Evolutionary conservation across 2,797 vertebrate genomes (phyloP).

Genomic region (Sebastes oblongus): DNA sequence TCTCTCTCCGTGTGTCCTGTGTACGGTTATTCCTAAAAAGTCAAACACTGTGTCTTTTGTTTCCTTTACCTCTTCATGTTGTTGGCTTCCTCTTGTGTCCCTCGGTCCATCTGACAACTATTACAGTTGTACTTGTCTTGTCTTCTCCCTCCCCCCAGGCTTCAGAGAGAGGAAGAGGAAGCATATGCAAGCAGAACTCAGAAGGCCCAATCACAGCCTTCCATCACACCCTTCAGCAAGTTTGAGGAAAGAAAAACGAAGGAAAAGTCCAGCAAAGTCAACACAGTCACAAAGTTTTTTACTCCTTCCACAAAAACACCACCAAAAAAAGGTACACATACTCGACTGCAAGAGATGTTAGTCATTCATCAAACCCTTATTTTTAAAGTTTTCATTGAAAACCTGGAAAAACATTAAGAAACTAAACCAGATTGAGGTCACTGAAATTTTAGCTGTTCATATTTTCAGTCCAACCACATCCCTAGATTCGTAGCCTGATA

Average conservation of each 20-base stretch:
- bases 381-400: not conserved
- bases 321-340: conserved; percentile 88
- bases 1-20: not conserved
- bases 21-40: not conserved
- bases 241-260: conserved; percentile 95
- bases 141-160: conserved; percentile 72
- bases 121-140: not conserved
- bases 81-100: not conserved
- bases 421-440: not conserved
- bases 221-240: conserved; percentile 87
- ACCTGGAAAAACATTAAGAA: not conserved
- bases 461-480: not conserved
- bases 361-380: not conserved
- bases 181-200: conserved; percentile 90
- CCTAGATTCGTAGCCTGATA: not conserved
- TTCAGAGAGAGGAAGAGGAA: conserved; percentile 94
- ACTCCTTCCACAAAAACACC: conserved; percentile 88
- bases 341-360: too few species aligned
- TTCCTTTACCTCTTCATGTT: not conserved
- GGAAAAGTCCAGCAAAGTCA: conserved; percentile 92
- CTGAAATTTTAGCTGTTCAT: not conserved
- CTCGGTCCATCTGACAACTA: not conserved
- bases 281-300: conserved; percentile 96
- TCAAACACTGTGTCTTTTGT: not conserved
- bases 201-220: conserved; percentile 81